A percentile compares a stretch with the other conserved stretches of the same genome.
These are phyloP conservation scores for Palythoa heliodiscus DNA, from an alignment of 92 coral and sea anemone genomes.

Conservation along the genomic window DNA sequence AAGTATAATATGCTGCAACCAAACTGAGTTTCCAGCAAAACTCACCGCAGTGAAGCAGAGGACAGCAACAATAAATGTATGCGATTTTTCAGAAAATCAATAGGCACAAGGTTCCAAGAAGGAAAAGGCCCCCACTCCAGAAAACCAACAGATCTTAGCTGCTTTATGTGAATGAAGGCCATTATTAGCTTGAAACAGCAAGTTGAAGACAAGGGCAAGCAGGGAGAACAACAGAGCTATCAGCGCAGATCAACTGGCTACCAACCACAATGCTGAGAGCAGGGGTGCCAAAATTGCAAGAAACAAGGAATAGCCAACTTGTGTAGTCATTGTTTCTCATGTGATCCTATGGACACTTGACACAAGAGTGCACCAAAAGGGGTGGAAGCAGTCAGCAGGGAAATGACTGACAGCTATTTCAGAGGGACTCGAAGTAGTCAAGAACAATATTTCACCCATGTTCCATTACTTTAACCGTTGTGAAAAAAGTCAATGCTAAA, in stretches of 20 bases:
- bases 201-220: conserved; percentile 43
- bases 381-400: conserved; percentile 1
- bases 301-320: conserved; percentile 53
- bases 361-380: conserved; percentile 47
- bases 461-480: conserved; percentile 36
- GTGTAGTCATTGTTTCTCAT: conserved; percentile 62
- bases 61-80: conserved; percentile 47
- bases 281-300: conserved; percentile 34
- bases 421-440: conserved; percentile 49
- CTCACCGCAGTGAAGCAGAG: conserved; percentile 46
- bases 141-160: conserved; percentile 45
- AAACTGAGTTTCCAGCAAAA: conserved; percentile 57
- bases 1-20: neutral
- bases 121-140: conserved; percentile 17
- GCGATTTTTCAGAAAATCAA: conserved; percentile 12
- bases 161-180: conserved; percentile 54
- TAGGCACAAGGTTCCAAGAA: conserved; percentile 26
- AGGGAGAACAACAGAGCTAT: neutral
- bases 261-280: conserved; percentile 26
- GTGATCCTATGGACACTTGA: conserved; percentile 60
- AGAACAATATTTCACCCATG: conserved; percentile 10
- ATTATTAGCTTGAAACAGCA: conserved; percentile 49
- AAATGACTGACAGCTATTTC: conserved; percentile 7
- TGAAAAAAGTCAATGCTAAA: neutral
- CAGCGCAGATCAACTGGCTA: conserved; percentile 24